phyloP scores from a whole-genome alignment of 2,797 vertebrate species.

The Brachyalestes nurse region DNA sequence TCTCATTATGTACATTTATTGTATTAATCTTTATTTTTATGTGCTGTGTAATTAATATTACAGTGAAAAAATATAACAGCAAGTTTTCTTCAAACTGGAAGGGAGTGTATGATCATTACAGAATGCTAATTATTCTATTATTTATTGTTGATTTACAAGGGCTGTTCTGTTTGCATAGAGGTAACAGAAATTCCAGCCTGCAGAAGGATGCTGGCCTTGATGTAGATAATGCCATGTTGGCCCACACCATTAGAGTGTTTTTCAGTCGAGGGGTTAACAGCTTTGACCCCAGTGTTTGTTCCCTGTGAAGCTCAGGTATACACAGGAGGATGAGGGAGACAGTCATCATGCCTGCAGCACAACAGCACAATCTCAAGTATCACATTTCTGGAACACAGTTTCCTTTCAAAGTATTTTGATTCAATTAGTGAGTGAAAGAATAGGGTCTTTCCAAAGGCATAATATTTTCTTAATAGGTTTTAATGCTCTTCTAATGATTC shows the following conservation, averaged over 20 bases:
- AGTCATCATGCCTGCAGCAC: background rate
- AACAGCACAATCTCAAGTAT: background rate
- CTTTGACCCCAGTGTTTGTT: constrained; percentile 69
- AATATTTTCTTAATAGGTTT: background rate
- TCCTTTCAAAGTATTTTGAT: background rate
- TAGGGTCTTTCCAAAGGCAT: background rate
- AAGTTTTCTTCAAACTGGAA: too few species aligned
- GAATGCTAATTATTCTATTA: too few species aligned
- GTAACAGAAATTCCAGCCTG: constrained; percentile 70
- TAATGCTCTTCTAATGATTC: background rate
- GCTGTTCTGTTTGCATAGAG: constrained; percentile 60
- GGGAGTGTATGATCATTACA: too few species aligned
- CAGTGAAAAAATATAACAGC: too few species aligned
- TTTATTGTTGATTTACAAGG: background rate
- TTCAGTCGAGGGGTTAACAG: constrained; percentile 77
- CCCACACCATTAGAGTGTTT: constrained; percentile 61
- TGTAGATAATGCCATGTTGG: constrained; percentile 57
- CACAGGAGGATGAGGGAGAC: constrained; percentile 13
- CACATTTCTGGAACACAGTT: background rate
- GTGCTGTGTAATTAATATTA: too few species aligned
- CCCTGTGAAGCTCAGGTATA: constrained; percentile 20
- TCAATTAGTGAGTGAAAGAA: background rate
- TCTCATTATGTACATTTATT: too few species aligned
- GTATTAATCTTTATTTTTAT: too few species aligned
- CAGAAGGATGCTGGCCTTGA: constrained; percentile 61